Evolutionary conservation across 2,797 vertebrate genomes (phyloP), one percentile per base, ranked within the genome.

Genomic region (Hypotaenidia okinawae): DNA sequence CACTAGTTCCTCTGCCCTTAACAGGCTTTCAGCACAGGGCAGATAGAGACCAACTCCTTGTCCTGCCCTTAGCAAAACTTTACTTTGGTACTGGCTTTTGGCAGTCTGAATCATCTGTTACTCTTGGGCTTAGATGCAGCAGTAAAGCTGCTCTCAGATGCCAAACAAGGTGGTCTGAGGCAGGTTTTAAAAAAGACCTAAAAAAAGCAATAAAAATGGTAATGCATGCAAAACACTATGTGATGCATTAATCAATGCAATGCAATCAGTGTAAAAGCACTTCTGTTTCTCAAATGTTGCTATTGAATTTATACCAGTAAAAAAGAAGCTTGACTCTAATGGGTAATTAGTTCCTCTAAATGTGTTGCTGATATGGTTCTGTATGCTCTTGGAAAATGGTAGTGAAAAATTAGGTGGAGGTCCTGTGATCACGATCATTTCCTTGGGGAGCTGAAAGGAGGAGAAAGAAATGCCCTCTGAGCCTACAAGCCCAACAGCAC

Each of bases 321-420:
- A 69, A 72, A 84, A 59, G 33, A 76, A 30, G 49, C 33, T 91
- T 93, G 68, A 51, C 33, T 63, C 23, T 89, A 90, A 88, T 89
- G 57, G 67, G 64, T 83, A 75, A 89, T 92, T 92, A 87, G 68
- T 81, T 96, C 74, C 89, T 84, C 16, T 89, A 94, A 89, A 78
- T 87, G 68, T 37, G 37, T n/a, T 51, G 81, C 74, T 89, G 79
- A 22, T 58, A 57, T 68, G 43, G 24, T 52, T 75, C 41, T 54
- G 3, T 43, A 3, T 68, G 41, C 68, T 75, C 17, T 39, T 84
- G 80, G 43, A 90, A 94, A 88, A 62, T 16, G 70, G 33, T 55
- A 74, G 43, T 57, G 73, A 74, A 84, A 79, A 92, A 68, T 75
- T 88, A 27, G 24, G 49, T 79, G 61, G 74, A 85, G 68, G 74